Percentiles rank a stretch among this genome's conserved stretches.
These are phyloP conservation scores for Acanthurus tractus DNA, from an alignment of 2,797 vertebrate species.

Conservation along the genomic window DNA sequence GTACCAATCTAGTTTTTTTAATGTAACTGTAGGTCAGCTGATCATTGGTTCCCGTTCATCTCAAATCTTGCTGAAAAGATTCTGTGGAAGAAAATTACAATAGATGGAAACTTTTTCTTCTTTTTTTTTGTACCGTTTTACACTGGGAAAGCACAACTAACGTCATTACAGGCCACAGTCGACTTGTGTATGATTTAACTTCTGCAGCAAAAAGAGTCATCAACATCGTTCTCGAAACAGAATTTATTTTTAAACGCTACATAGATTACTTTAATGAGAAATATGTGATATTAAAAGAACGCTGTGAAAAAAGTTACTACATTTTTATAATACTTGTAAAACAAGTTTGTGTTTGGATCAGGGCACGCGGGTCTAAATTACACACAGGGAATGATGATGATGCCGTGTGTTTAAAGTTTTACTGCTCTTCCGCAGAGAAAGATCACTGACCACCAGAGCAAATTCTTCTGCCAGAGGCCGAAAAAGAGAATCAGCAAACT, in stretches of 20 bases:
- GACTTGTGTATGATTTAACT: neutral
- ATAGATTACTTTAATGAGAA: neutral
- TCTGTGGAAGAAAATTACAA: neutral
- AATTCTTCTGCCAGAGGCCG: constrained; percentile 19
- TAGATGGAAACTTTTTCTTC: neutral
- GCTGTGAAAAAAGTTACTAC: neutral
- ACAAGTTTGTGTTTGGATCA: constrained; percentile 18
- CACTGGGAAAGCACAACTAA: neutral
- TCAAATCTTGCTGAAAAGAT: neutral
- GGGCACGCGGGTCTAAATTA: neutral
- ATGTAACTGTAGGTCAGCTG: neutral
- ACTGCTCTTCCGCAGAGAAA: constrained; percentile 26
- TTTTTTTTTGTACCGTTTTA: neutral
- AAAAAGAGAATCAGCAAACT: constrained; percentile 39
- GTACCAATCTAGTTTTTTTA: neutral
- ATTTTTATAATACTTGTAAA: constrained; percentile 13
- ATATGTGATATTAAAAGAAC: neutral
- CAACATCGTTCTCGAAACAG: neutral
- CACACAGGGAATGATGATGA: constrained; percentile 19
- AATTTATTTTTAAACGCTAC: constrained; percentile 4
- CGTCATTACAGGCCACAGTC: neutral
- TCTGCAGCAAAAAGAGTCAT: neutral
- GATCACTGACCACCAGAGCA: constrained; percentile 32
- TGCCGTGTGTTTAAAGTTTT: constrained; percentile 16
- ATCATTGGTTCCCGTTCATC: neutral